These are phyloP conservation scores for Girardia tigrina DNA, from an alignment of 2,888 invertebrate genomes.

Conservation along the genomic window DNA sequence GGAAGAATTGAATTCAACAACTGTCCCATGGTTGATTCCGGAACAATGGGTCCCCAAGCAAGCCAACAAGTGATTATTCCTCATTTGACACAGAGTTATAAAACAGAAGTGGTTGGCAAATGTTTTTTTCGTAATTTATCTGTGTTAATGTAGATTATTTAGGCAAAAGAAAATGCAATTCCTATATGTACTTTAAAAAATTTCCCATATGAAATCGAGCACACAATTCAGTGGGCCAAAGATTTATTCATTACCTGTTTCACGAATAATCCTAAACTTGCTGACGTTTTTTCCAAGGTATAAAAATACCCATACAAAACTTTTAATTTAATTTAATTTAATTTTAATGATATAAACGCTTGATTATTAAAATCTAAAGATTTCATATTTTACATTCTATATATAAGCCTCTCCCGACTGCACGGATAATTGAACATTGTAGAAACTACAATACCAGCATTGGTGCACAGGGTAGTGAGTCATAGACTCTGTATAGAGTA, in stretches of 20 bases:
- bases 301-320: no score
- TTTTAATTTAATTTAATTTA: no score
- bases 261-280: conserved; percentile 62
- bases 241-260: conserved; percentile 74
- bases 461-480: no score
- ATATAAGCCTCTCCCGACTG: no score
- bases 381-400: no score
- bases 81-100: conserved; percentile 86
- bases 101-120: conserved; percentile 72
- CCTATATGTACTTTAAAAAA: conserved; percentile 95
- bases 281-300: conserved; percentile 45
- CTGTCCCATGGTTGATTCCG: conserved; percentile 86
- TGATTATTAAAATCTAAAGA: no score
- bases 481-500: no score
- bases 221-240: conserved; percentile 52
- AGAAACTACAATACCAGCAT: no score
- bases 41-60: conserved; percentile 93
- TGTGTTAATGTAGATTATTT: no score
- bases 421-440: no score
- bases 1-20: conserved; percentile 89
- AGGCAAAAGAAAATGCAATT: conserved; percentile 88
- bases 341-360: no score
- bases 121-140: no score
- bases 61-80: conserved; percentile 85
- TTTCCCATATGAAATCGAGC: conserved; percentile 94